phyloP scores from a whole-genome alignment of 2,113 vertebrate genomes.

The Cephalopholis sonnerati region DNA sequence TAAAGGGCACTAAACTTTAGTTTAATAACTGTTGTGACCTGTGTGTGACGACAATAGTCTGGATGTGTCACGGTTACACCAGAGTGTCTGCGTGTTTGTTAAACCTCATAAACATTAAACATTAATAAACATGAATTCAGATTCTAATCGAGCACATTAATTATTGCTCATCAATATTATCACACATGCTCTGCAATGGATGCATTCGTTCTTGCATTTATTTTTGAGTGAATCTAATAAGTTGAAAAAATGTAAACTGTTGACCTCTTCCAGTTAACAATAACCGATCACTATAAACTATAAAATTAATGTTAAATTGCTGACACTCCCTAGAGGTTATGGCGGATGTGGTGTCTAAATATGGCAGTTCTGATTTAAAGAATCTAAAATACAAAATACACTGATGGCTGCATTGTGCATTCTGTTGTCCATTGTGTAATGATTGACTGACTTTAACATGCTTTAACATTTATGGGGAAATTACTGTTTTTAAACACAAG shows the following conservation, averaged over 20 bases:
- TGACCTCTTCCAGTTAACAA: neutral
- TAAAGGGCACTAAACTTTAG: conserved; percentile 50
- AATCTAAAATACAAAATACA: neutral
- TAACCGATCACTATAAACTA: neutral
- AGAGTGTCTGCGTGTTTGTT: neutral
- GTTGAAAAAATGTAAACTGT: neutral
- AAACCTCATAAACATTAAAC: neutral
- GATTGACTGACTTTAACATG: no score
- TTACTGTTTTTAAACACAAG: neutral
- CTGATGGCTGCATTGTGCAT: no score
- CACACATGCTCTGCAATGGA: neutral
- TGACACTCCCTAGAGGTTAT: neutral
- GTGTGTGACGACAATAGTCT: neutral
- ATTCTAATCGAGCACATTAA: neutral
- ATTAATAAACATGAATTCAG: neutral
- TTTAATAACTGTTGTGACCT: conserved; percentile 38
- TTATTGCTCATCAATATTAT: neutral
- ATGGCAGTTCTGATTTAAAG: neutral
- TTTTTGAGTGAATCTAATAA: neutral
- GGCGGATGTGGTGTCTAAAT: neutral
- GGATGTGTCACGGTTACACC: conserved; percentile 11
- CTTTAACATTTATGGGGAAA: neutral
- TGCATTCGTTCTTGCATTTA: neutral
- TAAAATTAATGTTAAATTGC: neutral
- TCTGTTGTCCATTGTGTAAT: no score